Base-by-base conservation (phyloP, 2,113 vertebrate genomes). In the Hystrix brachyura region DNA sequence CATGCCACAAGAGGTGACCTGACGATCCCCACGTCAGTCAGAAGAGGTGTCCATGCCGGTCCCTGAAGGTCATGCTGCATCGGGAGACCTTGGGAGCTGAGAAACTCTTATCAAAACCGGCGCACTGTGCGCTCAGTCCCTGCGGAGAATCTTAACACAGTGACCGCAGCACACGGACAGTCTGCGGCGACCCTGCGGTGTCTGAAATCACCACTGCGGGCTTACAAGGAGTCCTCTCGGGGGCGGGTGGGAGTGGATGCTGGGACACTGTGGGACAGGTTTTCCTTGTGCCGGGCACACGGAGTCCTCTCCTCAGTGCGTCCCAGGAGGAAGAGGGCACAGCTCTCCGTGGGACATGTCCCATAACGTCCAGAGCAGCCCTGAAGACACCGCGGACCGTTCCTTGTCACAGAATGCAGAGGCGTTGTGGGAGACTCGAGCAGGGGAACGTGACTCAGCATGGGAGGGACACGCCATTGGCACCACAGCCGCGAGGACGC, bases 341-440 rank as follows among this genome's bases (percentile, higher is more conserved):
- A 0, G 21, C 3, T 5, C 9, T 29, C 7, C 34, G 11, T 1
- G 12, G 71, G n/a, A 32, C 62, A 27, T 0, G 2, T 0, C 7
- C 11, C 3, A 23, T 71, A 6, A 21, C 0, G 0, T 5, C 21
- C 71, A 7, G 3, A 7, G 78, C 3, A 19, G 27, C 34, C 34
- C 74, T n/a, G 0, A 0, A 43, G 74, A 8, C 1, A 32, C 10
- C 4, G 34, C 14, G 12, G 71, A 32, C 43, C 6, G 21, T 8
- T 25, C 46, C 0, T 6, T 14, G 14, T 2, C 80, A 51, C 1
- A 27, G 14, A 1, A 0, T 0, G 1, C 38, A 9, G 1, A 3
- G 1, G 15, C 27, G 3, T 21, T 0, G 14, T 0, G 7, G 34
- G 7, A 32, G 5, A 0, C 0, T 23, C 12, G 0, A 1, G 29